Conservation (phyloP, 2,797 vertebrate genomes). For the Antrozous pallidus region DNA sequence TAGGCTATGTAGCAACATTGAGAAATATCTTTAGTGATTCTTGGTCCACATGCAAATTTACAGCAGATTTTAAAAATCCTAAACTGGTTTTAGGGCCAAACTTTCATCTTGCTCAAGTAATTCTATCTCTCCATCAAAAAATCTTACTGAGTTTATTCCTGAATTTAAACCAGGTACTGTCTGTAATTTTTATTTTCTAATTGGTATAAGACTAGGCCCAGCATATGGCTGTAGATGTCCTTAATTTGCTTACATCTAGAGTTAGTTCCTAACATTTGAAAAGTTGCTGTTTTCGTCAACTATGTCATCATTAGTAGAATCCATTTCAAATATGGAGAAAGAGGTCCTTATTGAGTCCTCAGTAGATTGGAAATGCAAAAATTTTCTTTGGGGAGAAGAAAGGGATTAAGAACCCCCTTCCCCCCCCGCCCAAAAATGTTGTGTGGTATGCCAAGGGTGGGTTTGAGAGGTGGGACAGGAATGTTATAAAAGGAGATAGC, state of each 20-base stretch:
- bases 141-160: background rate
- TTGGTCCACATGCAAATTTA: background rate
- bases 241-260: background rate
- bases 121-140: background rate
- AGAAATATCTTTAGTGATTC: background rate
- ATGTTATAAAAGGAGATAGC: background rate
- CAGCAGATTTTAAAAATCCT: conserved; percentile 7
- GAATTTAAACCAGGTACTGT: background rate
- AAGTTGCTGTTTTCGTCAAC: background rate
- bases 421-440: background rate
- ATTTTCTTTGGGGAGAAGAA: background rate
- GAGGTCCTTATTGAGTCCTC: background rate
- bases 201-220: background rate
- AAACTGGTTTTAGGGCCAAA: background rate
- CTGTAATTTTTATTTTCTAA: background rate
- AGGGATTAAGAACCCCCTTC: background rate
- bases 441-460: background rate
- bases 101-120: background rate
- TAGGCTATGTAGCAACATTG: background rate
- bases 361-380: background rate
- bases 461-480: background rate
- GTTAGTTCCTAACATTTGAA: background rate
- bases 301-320: background rate
- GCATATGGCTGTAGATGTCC: background rate
- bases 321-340: background rate